Percentiles rank a stretch among this genome's conserved stretches.
These are phyloP conservation scores for Recurvirostra avosetta DNA, from an alignment of 2,113 vertebrate species.

Conservation along the genomic window DNA sequence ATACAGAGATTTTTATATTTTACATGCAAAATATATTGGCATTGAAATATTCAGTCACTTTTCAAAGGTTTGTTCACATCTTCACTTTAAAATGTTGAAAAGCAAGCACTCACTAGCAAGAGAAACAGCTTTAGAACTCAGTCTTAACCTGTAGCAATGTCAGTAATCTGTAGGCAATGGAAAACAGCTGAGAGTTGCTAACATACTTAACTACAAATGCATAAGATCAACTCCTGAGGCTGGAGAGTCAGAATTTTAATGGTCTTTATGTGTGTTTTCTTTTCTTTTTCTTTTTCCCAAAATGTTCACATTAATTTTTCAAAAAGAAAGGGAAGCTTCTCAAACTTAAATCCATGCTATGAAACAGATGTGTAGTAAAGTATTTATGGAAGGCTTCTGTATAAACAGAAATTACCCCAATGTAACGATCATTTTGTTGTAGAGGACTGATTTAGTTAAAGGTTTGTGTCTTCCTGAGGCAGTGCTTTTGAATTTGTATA, in stretches of 20 bases:
- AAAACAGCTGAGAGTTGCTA: neutral
- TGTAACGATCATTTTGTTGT: neutral
- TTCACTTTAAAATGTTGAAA: conserved; percentile 62
- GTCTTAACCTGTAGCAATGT: neutral
- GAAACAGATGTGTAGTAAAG: neutral
- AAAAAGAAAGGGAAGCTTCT: neutral
- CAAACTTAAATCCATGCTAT: neutral
- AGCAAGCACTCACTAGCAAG: neutral
- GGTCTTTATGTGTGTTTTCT: neutral
- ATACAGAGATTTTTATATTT: conserved; percentile 72
- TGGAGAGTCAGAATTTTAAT: neutral
- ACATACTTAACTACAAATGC: neutral
- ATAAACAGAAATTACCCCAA: neutral
- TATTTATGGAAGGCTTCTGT: neutral
- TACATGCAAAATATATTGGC: conserved; percentile 70
- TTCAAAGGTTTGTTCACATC: conserved; percentile 65
- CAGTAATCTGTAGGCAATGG: neutral
- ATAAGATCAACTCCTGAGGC: neutral
- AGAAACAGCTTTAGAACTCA: conserved; percentile 22
- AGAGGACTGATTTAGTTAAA: neutral
- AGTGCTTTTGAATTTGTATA: neutral
- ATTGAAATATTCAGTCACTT: conserved; percentile 69
- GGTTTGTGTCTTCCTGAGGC: neutral
- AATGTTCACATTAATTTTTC: neutral
- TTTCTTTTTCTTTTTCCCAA: neutral